A percentile compares a stretch with the other conserved stretches of the same genome.
Conservation (phyloP, 2,113 vertebrate species). For the Budorcas taxicolor region DNA sequence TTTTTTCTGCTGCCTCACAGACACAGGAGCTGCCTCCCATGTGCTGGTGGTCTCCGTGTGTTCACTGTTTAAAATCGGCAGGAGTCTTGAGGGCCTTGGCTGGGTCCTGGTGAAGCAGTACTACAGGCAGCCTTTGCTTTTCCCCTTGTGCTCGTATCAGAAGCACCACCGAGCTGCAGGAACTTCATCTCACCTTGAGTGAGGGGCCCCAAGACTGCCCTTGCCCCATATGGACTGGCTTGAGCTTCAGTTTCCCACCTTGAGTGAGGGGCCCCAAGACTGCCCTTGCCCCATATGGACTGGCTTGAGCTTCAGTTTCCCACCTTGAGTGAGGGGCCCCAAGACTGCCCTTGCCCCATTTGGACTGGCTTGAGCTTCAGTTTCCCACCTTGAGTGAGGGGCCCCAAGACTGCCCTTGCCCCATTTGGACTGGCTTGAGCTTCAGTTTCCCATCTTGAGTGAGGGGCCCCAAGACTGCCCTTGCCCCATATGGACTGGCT, state of each 20-base stretch:
- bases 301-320: background rate
- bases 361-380: background rate
- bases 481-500: background rate
- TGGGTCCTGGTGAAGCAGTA: background rate
- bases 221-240: background rate
- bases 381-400: no score
- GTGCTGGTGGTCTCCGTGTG: background rate
- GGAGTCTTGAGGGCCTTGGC: background rate
- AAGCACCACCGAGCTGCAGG: background rate
- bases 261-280: background rate
- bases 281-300: background rate
- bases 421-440: background rate
- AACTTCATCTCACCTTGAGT: background rate
- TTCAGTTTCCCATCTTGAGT: no score
- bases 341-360: background rate
- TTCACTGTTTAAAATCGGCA: background rate
- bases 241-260: no score
- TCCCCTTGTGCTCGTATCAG: background rate
- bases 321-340: background rate
- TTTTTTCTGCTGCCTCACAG: background rate
- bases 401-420: no score
- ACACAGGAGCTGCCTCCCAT: background rate
- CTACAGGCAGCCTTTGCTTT: background rate
- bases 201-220: background rate
- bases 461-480: background rate